These are phyloP conservation scores for Lithobates pipiens DNA, from an alignment of 2,797 vertebrate species.

Conservation along the genomic window DNA sequence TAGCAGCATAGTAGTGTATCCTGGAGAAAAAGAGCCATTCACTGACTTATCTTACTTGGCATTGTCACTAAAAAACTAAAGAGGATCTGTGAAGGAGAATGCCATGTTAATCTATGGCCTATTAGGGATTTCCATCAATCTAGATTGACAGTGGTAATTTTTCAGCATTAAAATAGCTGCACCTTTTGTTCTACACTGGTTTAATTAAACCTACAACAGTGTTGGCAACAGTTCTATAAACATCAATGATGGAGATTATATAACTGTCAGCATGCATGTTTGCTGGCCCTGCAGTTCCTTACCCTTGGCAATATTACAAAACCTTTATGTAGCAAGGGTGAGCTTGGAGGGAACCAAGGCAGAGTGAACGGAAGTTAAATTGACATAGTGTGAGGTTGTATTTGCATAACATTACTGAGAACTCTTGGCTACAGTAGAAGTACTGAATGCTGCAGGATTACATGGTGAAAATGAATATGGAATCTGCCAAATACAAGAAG, in stretches of 20 bases:
- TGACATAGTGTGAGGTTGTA: constrained; percentile 39
- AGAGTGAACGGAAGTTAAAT: constrained; percentile 12
- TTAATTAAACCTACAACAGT: background rate
- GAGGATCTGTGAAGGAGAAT: too few relatives aligned
- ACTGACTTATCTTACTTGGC: too few relatives aligned
- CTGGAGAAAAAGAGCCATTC: too few relatives aligned
- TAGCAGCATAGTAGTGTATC: too few relatives aligned
- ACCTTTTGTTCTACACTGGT: too few relatives aligned
- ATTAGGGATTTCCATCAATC: too few relatives aligned
- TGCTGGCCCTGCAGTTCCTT: constrained; percentile 40
- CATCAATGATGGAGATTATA: constrained; percentile 21
- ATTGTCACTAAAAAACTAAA: too few relatives aligned
- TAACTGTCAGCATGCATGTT: constrained; percentile 45
- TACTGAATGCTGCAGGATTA: constrained; percentile 21
- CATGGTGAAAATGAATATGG: constrained; percentile 6
- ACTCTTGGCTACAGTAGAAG: constrained; percentile 11
- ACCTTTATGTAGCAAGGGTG: constrained; percentile 38
- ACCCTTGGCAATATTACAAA: constrained; percentile 45
- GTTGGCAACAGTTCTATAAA: background rate
- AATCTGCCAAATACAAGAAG: constrained; percentile 15
- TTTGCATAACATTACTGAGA: constrained; percentile 46
- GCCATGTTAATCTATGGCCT: too few relatives aligned
- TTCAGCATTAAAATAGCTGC: too few relatives aligned
- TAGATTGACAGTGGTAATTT: too few relatives aligned
- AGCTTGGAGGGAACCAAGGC: constrained; percentile 39